Percentiles rank a stretch among this genome's conserved stretches.
phyloP scores from a whole-genome alignment of 2,797 vertebrate species.

The Bovichtus variegatus region DNA sequence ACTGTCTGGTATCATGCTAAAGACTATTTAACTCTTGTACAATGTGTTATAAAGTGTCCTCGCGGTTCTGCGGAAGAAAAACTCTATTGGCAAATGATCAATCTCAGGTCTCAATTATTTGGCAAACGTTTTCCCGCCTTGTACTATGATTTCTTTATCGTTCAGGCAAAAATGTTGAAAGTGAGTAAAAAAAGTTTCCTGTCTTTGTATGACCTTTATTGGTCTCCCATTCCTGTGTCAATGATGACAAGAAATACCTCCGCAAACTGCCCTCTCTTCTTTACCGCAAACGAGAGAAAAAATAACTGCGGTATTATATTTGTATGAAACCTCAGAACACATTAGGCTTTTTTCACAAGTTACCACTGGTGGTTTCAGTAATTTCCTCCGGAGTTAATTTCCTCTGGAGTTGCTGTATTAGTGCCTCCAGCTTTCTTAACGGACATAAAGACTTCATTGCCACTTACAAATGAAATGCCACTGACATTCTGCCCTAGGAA shows the following conservation, averaged over 20 bases:
- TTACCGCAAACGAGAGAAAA: not conserved
- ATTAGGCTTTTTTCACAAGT: constrained; percentile 35
- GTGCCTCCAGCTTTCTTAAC: constrained; percentile 63
- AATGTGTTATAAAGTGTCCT: not conserved
- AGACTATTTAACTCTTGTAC: not conserved
- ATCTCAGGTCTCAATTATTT: constrained; percentile 4
- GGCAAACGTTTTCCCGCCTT: not conserved
- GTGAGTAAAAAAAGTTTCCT: not conserved
- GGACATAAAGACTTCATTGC: constrained; percentile 70
- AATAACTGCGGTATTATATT: not conserved
- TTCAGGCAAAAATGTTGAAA: not conserved
- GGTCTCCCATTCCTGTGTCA: not conserved
- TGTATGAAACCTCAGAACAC: constrained; percentile 27
- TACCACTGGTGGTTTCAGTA: constrained; percentile 35
- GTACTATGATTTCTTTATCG: not conserved
- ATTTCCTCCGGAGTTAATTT: constrained; percentile 68
- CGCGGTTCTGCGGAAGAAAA: not conserved
- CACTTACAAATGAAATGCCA: constrained; percentile 70
- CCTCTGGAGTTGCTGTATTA: constrained; percentile 63
- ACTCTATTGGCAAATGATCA: not conserved
- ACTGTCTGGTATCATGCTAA: constrained; percentile 2
- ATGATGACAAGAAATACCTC: not conserved
- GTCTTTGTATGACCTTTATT: not conserved
- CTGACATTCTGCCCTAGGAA: constrained; percentile 63
- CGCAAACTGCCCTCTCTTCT: not conserved